Evolutionary conservation across 2,797 vertebrate genomes (phyloP).

Genomic region (Setipinna tenuifilis): DNA sequence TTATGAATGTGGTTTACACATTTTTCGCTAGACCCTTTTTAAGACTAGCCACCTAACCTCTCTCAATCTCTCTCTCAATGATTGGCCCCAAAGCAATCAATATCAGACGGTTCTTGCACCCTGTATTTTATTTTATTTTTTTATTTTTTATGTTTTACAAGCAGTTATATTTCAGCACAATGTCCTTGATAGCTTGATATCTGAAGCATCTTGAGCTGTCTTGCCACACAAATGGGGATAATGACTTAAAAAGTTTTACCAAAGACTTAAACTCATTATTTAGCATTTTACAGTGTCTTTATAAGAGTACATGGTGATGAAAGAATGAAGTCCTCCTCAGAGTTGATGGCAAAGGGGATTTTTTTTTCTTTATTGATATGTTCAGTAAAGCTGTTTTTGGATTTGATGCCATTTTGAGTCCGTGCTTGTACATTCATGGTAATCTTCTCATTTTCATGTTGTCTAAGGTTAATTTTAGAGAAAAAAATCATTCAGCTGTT

Average conservation of each 20-base stretch:
- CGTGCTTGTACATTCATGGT: neutral
- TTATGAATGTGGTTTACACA: conserved; percentile 17
- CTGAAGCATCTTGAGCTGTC: conserved; percentile 61
- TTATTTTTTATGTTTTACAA: neutral
- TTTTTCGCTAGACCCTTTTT: neutral
- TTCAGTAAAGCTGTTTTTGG: conserved; percentile 9
- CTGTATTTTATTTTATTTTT: neutral
- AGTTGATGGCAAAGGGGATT: conserved; percentile 5
- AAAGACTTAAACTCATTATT: conserved; percentile 82
- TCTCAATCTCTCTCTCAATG: neutral
- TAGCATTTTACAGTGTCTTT: conserved; percentile 47
- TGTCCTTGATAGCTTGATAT: conserved; percentile 76
- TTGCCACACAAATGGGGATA: conserved; percentile 60
- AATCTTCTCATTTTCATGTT: neutral
- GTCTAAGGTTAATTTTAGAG: neutral
- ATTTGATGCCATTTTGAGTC: neutral
- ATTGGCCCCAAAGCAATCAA: neutral
- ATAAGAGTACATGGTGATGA: conserved; percentile 17
- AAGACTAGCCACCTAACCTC: neutral
- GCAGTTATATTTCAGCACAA: conserved; percentile 71
- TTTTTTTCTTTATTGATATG: conserved; percentile 23
- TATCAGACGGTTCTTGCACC: neutral
- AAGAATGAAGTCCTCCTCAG: conserved; percentile 20
- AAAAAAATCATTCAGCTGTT: conserved; percentile 63
- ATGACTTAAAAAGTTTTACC: conserved; percentile 79